These are phyloP conservation scores for Lepeophtheirus nordmannii DNA, from an alignment of 2,888 invertebrate species.

Conservation along the genomic window DNA sequence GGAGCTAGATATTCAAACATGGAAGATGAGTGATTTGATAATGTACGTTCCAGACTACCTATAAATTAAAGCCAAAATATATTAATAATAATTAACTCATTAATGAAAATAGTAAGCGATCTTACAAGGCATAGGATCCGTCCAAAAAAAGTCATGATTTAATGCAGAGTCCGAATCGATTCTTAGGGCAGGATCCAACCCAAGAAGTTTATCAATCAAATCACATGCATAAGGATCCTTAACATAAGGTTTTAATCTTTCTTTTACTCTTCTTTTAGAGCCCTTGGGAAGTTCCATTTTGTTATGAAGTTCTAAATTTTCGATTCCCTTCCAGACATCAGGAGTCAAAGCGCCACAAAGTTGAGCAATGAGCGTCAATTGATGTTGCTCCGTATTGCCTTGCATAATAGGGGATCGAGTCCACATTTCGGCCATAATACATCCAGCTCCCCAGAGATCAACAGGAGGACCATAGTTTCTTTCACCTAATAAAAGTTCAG, in stretches of 20 bases:
- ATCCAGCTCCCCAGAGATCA: conserved; percentile 81
- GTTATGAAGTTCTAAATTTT: conserved; percentile 66
- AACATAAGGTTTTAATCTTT: conserved; percentile 69
- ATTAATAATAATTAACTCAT: background rate
- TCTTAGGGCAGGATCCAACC: conserved; percentile 75
- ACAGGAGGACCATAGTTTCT: conserved; percentile 92
- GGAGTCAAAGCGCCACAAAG: conserved; percentile 89
- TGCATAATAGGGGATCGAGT: conserved; percentile 67
- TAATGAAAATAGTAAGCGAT: background rate
- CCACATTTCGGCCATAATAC: conserved; percentile 99
- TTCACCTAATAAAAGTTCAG: conserved; percentile 42
- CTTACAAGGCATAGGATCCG: conserved; percentile 68
- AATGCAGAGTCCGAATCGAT: conserved; percentile 77
- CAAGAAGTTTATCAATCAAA: conserved; percentile 73
- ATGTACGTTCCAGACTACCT: conserved; percentile 56
- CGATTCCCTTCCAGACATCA: conserved; percentile 84
- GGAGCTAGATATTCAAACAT: conserved; percentile 87
- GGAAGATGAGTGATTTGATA: conserved; percentile 72
- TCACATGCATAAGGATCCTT: conserved; percentile 84
- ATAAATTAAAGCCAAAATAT: background rate
- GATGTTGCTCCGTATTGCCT: conserved; percentile 91
- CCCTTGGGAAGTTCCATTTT: conserved; percentile 73
- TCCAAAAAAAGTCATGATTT: conserved; percentile 97
- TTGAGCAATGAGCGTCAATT: conserved; percentile 81
- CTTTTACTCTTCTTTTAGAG: conserved; percentile 58